Evolutionary conservation across 2,888 invertebrate genomes (phyloP).

Genomic region (Trissolcus japonicus): DNA sequence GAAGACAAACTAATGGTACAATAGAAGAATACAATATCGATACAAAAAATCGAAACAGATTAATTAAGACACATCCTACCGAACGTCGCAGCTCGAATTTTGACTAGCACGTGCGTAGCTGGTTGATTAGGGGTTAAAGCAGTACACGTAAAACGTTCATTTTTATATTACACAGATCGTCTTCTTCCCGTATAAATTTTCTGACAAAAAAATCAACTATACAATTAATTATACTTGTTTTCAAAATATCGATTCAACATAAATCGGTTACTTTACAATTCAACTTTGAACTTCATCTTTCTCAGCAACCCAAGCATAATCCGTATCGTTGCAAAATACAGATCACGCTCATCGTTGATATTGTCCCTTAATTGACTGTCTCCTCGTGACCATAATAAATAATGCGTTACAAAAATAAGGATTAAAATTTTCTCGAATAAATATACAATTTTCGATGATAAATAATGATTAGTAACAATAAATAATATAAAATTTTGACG

Average conservation of each 20-base stretch:
- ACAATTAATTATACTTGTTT: background rate
- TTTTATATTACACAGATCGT: slow-evolving; percentile 4
- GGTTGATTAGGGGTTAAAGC: slow-evolving; percentile 33
- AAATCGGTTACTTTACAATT: background rate
- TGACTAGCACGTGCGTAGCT: slow-evolving; percentile 70
- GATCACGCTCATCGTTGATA: slow-evolving; percentile 55
- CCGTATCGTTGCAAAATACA: slow-evolving; percentile 18
- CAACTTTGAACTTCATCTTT: background rate
- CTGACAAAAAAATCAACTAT: background rate
- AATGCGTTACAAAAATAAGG: slow-evolving; percentile 46
- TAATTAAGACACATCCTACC: slow-evolving; percentile 27
- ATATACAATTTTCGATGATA: slow-evolving; percentile 27
- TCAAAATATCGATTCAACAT: background rate
- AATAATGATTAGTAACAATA: slow-evolving; percentile 29
- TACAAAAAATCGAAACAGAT: slow-evolving; percentile 35
- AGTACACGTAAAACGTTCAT: slow-evolving; percentile 23
- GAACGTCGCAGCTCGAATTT: slow-evolving; percentile 69
- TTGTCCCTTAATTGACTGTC: slow-evolving; percentile 72
- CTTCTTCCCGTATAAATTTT: no score
- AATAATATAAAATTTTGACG: slow-evolving; percentile 36
- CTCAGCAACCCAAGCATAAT: background rate
- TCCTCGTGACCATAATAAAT: slow-evolving; percentile 56
- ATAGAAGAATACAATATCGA: slow-evolving; percentile 9
- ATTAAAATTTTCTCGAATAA: slow-evolving; percentile 24
- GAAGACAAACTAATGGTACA: slow-evolving; percentile 40